phyloP scores from a whole-genome alignment of 37 sponge, comb jelly and placozoan species.

The Aplysina aerophoba region DNA sequence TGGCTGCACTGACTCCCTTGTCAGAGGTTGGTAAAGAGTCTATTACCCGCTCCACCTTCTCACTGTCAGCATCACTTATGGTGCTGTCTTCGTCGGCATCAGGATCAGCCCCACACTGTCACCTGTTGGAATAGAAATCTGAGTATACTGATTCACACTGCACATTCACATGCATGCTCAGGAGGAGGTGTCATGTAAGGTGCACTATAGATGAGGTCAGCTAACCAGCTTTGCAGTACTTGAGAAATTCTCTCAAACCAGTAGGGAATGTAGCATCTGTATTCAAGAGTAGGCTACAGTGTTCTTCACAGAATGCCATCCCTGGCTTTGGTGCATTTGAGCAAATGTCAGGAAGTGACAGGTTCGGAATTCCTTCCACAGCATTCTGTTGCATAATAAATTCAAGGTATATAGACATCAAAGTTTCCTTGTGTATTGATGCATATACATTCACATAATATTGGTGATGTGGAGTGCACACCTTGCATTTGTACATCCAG shows the following conservation, averaged over 20 bases:
- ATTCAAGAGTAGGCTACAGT: conserved; percentile 33
- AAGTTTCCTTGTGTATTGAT: too few species aligned
- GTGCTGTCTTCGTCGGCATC: background rate
- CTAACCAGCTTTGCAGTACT: conserved; percentile 29
- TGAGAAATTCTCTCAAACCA: conserved; percentile 35
- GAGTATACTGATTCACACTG: too few species aligned
- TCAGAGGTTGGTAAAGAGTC: background rate
- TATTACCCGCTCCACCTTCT: background rate
- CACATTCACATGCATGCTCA: too few species aligned
- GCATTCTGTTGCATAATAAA: conserved; percentile 36
- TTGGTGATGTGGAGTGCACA: too few species aligned
- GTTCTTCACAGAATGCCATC: conserved; percentile 46
- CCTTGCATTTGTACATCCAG: conserved; percentile 56
- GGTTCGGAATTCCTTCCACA: conserved; percentile 39
- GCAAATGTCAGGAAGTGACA: conserved; percentile 50
- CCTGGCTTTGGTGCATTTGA: conserved; percentile 28
- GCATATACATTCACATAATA: too few species aligned
- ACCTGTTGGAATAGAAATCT: too few species aligned
- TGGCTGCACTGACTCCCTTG: background rate
- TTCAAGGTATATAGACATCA: too few species aligned
- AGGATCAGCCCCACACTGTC: background rate
- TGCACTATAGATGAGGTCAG: too few species aligned
- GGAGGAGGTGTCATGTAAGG: too few species aligned
- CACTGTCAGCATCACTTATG: background rate
- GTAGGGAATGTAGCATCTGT: conserved; percentile 25